Evolutionary conservation across 2,113 vertebrate genomes (phyloP).

Genomic region (Leptobrachium ailaonicum): DNA sequence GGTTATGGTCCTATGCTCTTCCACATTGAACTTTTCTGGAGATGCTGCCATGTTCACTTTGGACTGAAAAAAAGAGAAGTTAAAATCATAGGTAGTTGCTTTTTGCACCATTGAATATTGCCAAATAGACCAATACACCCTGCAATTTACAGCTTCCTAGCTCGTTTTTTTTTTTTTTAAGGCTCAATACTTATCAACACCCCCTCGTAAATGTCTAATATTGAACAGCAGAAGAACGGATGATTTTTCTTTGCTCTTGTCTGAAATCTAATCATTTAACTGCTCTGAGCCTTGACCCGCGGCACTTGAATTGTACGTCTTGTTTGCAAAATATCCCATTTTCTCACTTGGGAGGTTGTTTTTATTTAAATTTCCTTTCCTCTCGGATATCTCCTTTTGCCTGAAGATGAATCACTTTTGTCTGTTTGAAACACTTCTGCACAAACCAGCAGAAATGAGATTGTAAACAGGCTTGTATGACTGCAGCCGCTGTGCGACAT

Average conservation of each 20-base stretch:
- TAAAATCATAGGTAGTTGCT: no score
- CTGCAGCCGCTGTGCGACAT: background rate
- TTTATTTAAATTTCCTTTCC: background rate
- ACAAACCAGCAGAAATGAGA: background rate
- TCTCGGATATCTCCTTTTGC: background rate
- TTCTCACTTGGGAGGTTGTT: background rate
- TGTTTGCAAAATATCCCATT: background rate
- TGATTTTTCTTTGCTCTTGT: background rate
- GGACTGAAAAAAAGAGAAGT: no score
- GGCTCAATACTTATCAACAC: no score
- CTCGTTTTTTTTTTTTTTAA: no score
- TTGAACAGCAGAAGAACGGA: background rate
- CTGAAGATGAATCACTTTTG: conserved; percentile 11
- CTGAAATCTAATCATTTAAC: background rate
- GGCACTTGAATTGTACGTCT: background rate
- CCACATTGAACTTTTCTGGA: no score
- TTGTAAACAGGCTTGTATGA: background rate
- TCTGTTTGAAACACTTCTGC: background rate
- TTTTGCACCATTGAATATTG: no score
- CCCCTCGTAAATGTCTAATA: background rate
- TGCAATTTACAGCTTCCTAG: no score
- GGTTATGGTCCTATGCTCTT: no score
- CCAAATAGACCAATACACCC: no score
- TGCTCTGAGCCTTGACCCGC: background rate
- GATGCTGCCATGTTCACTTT: no score